phyloP scores from a whole-genome alignment of 2,113 vertebrate species.

The Notarius quadriscutis region DNA sequence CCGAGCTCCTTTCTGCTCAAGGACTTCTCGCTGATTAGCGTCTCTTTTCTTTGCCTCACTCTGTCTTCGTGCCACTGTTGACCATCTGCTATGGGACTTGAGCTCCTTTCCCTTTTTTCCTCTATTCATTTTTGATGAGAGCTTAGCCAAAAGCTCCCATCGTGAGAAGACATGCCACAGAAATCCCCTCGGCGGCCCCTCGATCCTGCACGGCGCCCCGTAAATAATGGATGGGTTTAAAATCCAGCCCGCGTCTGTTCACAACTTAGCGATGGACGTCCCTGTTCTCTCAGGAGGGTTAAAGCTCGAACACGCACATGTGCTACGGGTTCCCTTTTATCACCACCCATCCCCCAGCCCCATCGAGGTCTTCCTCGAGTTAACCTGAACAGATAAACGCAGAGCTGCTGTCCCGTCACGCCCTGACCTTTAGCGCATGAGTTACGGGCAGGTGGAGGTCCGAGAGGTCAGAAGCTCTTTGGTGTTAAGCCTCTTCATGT shows the following conservation, averaged over 20 bases:
- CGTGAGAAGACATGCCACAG: conserved; percentile 40
- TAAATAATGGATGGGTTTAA: conserved; percentile 66
- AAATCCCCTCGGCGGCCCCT: conserved; percentile 57
- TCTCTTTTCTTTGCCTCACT: conserved; percentile 5
- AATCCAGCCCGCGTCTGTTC: conserved; percentile 50
- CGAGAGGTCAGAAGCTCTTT: not conserved
- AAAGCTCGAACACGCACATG: conserved; percentile 47
- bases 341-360: conserved; percentile 28
- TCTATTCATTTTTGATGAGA: conserved; percentile 67
- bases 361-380: not conserved
- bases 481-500: not conserved
- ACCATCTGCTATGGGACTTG: conserved; percentile 27
- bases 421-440: not conserved
- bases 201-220: conserved; percentile 40
- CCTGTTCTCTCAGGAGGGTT: conserved; percentile 21
- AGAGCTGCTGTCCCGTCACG: not conserved
- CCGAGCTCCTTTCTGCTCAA: not conserved
- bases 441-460: not conserved
- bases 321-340: conserved; percentile 56
- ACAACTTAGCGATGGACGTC: conserved; percentile 37
- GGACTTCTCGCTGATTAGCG: not conserved
- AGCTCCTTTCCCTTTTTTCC: conserved; percentile 48
- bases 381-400: not conserved
- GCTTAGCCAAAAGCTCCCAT: conserved; percentile 57
- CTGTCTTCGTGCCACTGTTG: conserved; percentile 34